Base-by-base conservation (phyloP, 2,797 vertebrate genomes). In the Microctenopoma steveboyesi region DNA sequence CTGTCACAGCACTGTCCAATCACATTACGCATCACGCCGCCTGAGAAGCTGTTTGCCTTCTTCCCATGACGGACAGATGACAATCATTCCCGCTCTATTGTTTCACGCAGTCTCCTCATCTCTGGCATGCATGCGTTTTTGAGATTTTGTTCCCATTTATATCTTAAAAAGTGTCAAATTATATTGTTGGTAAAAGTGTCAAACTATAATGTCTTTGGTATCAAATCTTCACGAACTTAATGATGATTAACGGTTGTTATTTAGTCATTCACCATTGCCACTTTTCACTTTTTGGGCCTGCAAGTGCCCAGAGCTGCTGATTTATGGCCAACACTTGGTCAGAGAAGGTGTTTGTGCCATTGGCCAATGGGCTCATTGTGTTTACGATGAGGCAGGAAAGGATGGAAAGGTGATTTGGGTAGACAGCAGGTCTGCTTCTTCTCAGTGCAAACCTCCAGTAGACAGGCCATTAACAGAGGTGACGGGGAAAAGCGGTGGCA, bases 1-100 rank as follows among this genome's bases (percentile, higher is more conserved):
- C 93, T 92, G 93, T 95, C 94, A 93, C 89, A 90, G 89, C 86
- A 70, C 86, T 91, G 94, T 94, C 94, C 92, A 66, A 89, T 87
- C 85, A 47, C 76, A 92, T 94, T 94, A 93, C 64, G 48, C 72
- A 72, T 88, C 79, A 86, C 15, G 79, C 47, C 83, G 77, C 76
- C 79, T 75, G 81, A 89, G 86, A 71, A 76, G 81, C 86, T 27
- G 74, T 79, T 76, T 74, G 79, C 88, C 85, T 83, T 69, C 78
- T 74, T 63, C 73, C 55, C 56, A 60, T 94, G 93, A 95, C 74
- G 91, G 94, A 93, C 90, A 93, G 88, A 83, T 94, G 93, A 93
- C 93, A 94, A 91, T 91, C 91, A 91, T 89, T 78, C 65, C 68
- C 22, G 47, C 76, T 82, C 75, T 86, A 61, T 86, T 88, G 86